A percentile compares a stretch with the other conserved stretches of the same genome.
phyloP scores from a whole-genome alignment of 2,797 vertebrate genomes.

The Alfaro cultratus region DNA sequence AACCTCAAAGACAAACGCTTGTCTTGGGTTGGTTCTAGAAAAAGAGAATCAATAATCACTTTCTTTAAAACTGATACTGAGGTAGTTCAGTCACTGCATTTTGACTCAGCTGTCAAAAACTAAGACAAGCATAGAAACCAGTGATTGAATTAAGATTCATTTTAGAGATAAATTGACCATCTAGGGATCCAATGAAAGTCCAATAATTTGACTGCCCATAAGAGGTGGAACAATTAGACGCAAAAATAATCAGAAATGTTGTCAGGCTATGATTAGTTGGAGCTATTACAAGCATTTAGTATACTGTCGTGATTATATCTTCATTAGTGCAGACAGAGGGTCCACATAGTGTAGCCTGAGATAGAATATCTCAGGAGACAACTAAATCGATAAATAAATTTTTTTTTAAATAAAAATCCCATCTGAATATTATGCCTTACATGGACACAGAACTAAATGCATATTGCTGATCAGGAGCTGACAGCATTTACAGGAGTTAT shows the following conservation, averaged over 20 bases:
- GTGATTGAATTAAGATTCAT: not conserved
- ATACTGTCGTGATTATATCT: not conserved
- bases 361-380: not conserved
- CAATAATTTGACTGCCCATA: not conserved
- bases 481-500: too few relatives aligned
- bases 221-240: not conserved
- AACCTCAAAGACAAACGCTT: not conserved
- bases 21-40: not conserved
- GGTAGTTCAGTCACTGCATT: not conserved
- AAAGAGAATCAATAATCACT: not conserved
- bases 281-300: not conserved
- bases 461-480: not conserved
- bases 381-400: too few relatives aligned
- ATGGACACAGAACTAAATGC: too few relatives aligned
- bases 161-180: not conserved
- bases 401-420: too few relatives aligned
- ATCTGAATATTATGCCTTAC: too few relatives aligned
- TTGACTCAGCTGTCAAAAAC: not conserved
- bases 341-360: not conserved
- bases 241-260: not conserved
- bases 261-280: not conserved
- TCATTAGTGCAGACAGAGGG: not conserved
- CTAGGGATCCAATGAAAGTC: not conserved
- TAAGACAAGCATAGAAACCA: not conserved
- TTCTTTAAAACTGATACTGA: not conserved